Base-by-base conservation (phyloP, 2,888 invertebrate genomes). In the Cinara cedri region DNA sequence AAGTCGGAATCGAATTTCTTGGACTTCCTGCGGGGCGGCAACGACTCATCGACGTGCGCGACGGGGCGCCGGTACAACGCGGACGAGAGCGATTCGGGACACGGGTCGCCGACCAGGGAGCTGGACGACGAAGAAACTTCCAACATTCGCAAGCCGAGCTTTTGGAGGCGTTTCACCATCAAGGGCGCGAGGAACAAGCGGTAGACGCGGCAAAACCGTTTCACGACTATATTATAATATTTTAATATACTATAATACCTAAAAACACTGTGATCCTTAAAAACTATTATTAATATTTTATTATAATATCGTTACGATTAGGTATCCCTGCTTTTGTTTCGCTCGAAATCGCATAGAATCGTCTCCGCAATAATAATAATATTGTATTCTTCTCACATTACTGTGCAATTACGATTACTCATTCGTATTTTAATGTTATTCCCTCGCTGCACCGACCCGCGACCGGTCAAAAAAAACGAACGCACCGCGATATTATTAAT, bases 11-110 rank as follows among this genome's bases (percentile, higher is more conserved):
- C 89, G 81, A 90, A 90, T 84, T 91, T 91, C 86, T 86, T 91
- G 82, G 91, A 91, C 83, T 91, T 91, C 89, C 85, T 91, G 82
- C 87, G 91, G 55, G 90, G 90, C n/a, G 90, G 89, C 86, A 85
- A 87, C 81, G 84, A 84, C 82, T 81, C 83, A 81, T 82, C 82
- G 63, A 84, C 82, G 34, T 34, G 34, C 34, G 6, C 34, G 72
- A 81, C 72, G 26, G 66, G 60, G 55, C 81, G 42, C 82, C 82
- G 55, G 51, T 70, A 81, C 54, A 81, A 81, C 46, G 81, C 82
- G 34, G 83, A 82, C 66, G 83, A 83, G 66, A 82, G 81, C 81
- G 82, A 83, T 72, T 83, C 82, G 46, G 83, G 82, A 74, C 83
- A 83, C 54, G 82, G 83, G 44, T 83, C 83, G 34, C 82, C 82